Evolutionary conservation across 2,113 vertebrate genomes (phyloP), one percentile per base, ranked within the genome.

Genomic region (Chionomys nivalis): DNA sequence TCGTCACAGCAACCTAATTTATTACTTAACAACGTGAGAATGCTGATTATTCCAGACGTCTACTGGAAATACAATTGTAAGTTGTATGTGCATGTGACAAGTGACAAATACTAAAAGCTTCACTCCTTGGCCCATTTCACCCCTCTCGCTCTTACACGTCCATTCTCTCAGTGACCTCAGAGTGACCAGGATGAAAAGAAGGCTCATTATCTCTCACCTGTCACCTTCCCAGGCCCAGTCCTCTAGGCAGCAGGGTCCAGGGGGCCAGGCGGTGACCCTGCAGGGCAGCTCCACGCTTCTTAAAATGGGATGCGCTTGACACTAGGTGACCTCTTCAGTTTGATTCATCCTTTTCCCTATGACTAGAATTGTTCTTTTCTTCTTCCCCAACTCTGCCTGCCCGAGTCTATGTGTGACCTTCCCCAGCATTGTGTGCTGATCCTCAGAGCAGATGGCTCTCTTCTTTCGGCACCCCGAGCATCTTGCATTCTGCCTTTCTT

Each of bases 241-340:
- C 28, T 42, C 52, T 13, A 5, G 55, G 44, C 58, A 47, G 26
- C 90, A 77, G 63, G 55, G 10, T 9, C 81, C 68, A 23, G 33
- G 17, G 8, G 21, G 36, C 44, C 93, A 28, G 81, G 7, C n/a
- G 4, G 21, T 13, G 26, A 21, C 10, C 3, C 0, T 0, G 21
- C 24, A 11, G 2, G 9, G 9, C 1, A 10, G 16, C 2, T 3
- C 0, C 33, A 7, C 0, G 2, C 13, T 31, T n/a, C 12, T 0
- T 24, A 16, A 52, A 39, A 17, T 0, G 3, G n/a, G 7, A 11
- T 42, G 14, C 31, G 14, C 55, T 70, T 61, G 31, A 52, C 0
- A 0, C 68, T 14, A 11, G 4, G 31, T 0, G 0, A n/a, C 44
- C 52, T 77, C 70, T 58, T 44, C 63, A 12, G 17, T 70, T 47